phyloP scores from a whole-genome alignment of 2,797 vertebrate genomes.

The Periophthalmus magnuspinnatus region DNA sequence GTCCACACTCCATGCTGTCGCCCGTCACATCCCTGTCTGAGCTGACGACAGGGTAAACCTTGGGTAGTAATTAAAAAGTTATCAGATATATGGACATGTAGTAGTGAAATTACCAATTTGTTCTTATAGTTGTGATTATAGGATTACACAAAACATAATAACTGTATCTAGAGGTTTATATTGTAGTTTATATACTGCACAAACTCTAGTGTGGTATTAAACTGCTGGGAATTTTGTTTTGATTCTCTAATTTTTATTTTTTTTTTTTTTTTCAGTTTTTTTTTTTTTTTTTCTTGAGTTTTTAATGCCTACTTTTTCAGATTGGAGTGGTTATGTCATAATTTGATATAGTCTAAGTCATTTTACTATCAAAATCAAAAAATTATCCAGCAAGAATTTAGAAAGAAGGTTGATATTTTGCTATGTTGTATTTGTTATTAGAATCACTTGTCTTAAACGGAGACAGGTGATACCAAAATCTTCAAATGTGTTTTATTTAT shows the following conservation, averaged over 20 bases:
- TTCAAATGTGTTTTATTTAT: not conserved
- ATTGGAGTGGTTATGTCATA: not conserved
- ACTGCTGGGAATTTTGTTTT: no score
- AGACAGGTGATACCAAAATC: not conserved
- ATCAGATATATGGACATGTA: constrained; percentile 10
- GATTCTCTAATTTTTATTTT: no score
- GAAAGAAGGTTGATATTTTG: not conserved
- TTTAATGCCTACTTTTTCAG: not conserved
- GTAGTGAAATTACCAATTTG: not conserved
- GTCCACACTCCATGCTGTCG: constrained; percentile 56
- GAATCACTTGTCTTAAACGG: not conserved
- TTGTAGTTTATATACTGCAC: not conserved
- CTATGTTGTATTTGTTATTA: not conserved
- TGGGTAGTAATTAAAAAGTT: constrained; percentile 56
- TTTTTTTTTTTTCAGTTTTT: no score
- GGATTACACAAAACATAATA: not conserved
- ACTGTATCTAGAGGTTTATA: not conserved
- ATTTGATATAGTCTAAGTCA: not conserved
- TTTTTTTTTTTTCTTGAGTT: no score
- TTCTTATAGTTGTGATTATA: not conserved
- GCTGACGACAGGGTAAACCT: constrained; percentile 66
- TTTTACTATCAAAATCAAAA: not conserved
- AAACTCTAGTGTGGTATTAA: no score
- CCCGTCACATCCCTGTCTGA: constrained; percentile 65
- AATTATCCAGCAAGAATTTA: not conserved